Evolutionary conservation across 2,888 invertebrate species (phyloP).

Genomic region (Dolichomitus sp.): DNA sequence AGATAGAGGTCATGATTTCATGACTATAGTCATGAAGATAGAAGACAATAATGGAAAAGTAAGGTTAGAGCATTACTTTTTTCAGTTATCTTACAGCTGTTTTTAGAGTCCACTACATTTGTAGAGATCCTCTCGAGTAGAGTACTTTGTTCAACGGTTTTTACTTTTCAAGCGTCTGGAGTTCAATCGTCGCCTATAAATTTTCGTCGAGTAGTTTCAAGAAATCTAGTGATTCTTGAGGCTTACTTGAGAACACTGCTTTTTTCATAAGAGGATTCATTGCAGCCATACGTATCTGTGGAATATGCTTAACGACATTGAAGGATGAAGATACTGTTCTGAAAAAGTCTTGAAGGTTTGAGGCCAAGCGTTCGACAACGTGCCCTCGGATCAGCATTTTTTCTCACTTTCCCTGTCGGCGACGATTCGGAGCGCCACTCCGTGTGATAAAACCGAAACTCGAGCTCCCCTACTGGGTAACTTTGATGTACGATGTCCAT

Average conservation of each 20-base stretch:
- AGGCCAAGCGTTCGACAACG: neutral
- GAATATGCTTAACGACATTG: constrained; percentile 67
- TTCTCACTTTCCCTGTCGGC: constrained; percentile 4
- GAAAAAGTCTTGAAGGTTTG: neutral
- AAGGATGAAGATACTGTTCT: constrained; percentile 68
- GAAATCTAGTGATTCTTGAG: neutral
- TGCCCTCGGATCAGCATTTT: neutral
- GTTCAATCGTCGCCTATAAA: neutral
- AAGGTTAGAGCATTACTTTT: neutral
- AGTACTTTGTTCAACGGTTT: neutral
- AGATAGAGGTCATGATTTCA: too few species aligned
- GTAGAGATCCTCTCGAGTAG: constrained; percentile 9
- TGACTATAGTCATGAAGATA: too few species aligned
- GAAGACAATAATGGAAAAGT: too few species aligned
- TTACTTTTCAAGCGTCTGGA: neutral
- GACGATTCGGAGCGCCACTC: neutral
- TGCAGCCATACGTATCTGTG: constrained; percentile 18
- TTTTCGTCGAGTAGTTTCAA: constrained; percentile 14
- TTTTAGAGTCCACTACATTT: neutral
- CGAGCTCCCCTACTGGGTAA: constrained; percentile 5
- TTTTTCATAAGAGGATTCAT: neutral
- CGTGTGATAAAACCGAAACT: constrained; percentile 27
- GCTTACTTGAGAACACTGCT: neutral
- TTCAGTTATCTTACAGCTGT: neutral
- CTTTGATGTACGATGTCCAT: constrained; percentile 38